Evolutionary conservation across 2,113 vertebrate genomes (phyloP), one percentile per base, ranked within the genome.

Genomic region (Rhynchopsitta pachyrhyncha): DNA sequence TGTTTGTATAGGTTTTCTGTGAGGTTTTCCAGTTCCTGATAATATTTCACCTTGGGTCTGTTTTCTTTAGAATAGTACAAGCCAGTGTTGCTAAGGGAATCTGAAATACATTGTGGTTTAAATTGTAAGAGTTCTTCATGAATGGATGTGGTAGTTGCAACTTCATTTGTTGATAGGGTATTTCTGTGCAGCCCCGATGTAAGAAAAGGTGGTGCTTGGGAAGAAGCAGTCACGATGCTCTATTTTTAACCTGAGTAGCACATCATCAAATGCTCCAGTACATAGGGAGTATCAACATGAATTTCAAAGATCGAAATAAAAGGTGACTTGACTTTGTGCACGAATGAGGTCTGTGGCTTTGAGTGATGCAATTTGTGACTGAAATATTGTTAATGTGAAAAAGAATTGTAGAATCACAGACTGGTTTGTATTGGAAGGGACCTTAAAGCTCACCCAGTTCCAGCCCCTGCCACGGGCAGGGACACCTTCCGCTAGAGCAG

Each of bases 151-250:
- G 52, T 24, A 28, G 74, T 14, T 44, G 3, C 12, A 49, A 0
- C 62, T 60, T 22, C 60, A 8, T 9, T n/a, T 44, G 41, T 6
- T 47, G 47, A 7, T 3, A 22, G 46, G 57, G 13, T 35, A 29
- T 20, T 62, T 7, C 41, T 71, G 5, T 59, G 81, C 69, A 52
- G 71, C 28, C 47, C 84, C 50, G 16, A 4, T 8, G 0, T 0
- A 0, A 17, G n/a, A 44, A 33, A 11, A 71, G 28, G 29, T 53
- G 66, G 10, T 25, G 29, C 8, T 71, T 42, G 47, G 76, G 17
- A 24, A 11, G 18, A 39, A 37, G 3, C 19, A 29, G 10, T 33
- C 6, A 0, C 0, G 2, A 4, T n/a, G 18, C 37, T 67, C 27
- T 20, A 4, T 5, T 64, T 62, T 41, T 5, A 11, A 17, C 37